Evolutionary conservation across 2,797 vertebrate genomes (phyloP), one percentile per base, ranked within the genome.

Genomic region (Todus mexicanus): DNA sequence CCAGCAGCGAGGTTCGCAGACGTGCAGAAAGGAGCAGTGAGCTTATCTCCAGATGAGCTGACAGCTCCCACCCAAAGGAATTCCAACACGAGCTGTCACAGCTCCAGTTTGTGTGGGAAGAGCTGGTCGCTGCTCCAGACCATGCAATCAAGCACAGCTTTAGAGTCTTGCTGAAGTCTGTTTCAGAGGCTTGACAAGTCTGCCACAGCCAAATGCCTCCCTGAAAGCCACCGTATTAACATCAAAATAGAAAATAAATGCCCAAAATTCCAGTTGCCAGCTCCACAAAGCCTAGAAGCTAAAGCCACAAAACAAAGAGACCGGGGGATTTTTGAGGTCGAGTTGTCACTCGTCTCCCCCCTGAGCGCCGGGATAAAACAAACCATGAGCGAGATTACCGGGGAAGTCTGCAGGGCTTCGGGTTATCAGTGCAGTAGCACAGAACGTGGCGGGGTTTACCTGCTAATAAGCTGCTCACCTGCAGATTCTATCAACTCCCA

Each of bases 381-480:
- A 76, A 33, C 82, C 11, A 27, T 25, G 35, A 85, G 85, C 70
- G 50, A 90, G 84, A 53, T 47, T 35, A 29, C 70, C 4, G 56
- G 54, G 45, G 29, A 45, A 38, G 53, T 33, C 76, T 3, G 71
- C 70, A 43, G 79, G 25, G 43, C 56, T 35, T 20, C 23, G 47
- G 91, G 59, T 61, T 66, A 68, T 11, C 63, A 7, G 70, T 6
- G 81, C 74, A 50, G 82, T 26, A 64, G 12, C 11, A 56, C 16
- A 3, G n/a, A 15, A 22, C 6, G 2, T 3, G 43, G 77, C 78
- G 26, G 89, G 81, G 85, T 43, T 78, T 80, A 73, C 84, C 91
- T 90, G 83, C 84, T 87, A 77, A 92, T 54, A 42, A 90, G 90
- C 88, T 4, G 63, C 92, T 94, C 90, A 74, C 17, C 84, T 74